Percentiles rank a stretch among this genome's conserved stretches.
phyloP scores from a whole-genome alignment of 2,113 vertebrate genomes.

The Camelus dromedarius region DNA sequence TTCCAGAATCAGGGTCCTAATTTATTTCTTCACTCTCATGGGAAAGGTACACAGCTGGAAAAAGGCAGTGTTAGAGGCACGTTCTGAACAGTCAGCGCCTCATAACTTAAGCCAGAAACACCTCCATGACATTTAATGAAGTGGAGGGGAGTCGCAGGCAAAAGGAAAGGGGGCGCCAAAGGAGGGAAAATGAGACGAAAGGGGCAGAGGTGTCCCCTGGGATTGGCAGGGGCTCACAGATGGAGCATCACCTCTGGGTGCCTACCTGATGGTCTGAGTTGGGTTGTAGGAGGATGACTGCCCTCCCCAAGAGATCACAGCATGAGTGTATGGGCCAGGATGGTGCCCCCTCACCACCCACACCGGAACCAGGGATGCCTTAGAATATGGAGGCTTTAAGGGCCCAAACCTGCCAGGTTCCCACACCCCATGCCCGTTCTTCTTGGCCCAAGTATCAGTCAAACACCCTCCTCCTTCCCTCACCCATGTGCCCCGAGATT shows the following conservation, averaged over 20 bases:
- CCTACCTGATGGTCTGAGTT: not conserved
- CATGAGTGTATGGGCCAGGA: not conserved
- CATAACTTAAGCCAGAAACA: not conserved
- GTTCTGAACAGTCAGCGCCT: fast-evolving
- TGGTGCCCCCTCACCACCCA: no score
- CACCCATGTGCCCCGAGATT: not conserved
- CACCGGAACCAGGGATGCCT: not conserved
- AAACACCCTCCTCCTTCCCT: not conserved
- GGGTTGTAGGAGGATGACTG: not conserved
- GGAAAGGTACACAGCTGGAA: not conserved
- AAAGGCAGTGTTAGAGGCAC: not conserved
- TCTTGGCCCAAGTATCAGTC: not conserved
- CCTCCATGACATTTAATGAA: not conserved
- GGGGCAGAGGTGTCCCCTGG: not conserved
- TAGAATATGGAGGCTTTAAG: not conserved
- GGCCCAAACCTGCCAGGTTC: not conserved
- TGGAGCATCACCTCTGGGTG: not conserved
- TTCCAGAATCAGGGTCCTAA: not conserved
- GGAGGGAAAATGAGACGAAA: not conserved
- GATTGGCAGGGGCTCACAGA: not conserved
- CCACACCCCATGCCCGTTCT: not conserved
- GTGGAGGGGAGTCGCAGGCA: no score
- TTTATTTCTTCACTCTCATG: not conserved
- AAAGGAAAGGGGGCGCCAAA: not conserved
- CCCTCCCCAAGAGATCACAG: not conserved